Percentiles rank a stretch among this genome's conserved stretches.
Evolutionary conservation across 2,797 vertebrate species (phyloP).

Genomic region (Glyptemys insculpta): DNA sequence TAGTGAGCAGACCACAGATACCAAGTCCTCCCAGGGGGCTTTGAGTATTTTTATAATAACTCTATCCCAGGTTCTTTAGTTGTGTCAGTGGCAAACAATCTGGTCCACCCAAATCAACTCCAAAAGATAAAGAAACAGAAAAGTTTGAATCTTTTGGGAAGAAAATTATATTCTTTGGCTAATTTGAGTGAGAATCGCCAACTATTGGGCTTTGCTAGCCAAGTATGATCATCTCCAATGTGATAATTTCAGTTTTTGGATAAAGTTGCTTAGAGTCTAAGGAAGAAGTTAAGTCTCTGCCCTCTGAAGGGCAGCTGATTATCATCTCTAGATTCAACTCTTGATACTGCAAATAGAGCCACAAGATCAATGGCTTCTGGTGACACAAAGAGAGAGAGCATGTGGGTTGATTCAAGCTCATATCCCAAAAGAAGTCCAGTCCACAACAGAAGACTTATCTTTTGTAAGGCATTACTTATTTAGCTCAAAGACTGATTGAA

Average conservation of each 20-base stretch:
- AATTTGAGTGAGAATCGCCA: background rate
- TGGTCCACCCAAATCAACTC: background rate
- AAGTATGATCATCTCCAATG: background rate
- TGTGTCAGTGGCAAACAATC: background rate
- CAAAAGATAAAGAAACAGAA: background rate
- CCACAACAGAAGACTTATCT: no score
- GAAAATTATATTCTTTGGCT: background rate
- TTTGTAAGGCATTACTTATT: no score
- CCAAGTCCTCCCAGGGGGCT: no score
- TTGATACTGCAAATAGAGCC: no score
- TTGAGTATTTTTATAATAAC: background rate
- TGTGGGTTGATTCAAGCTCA: no score
- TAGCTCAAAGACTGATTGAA: no score
- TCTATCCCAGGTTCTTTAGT: background rate
- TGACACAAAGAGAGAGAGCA: no score
- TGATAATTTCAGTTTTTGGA: background rate
- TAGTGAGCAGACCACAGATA: no score
- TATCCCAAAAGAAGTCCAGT: no score
- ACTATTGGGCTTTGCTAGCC: background rate
- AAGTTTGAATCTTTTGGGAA: background rate
- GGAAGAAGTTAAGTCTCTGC: no score
- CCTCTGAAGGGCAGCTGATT: background rate
- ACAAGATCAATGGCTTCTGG: no score
- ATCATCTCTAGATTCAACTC: no score
- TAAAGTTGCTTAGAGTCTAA: background rate